phyloP scores from a whole-genome alignment of 2,113 vertebrate genomes.

The Syrmaticus mikado region DNA sequence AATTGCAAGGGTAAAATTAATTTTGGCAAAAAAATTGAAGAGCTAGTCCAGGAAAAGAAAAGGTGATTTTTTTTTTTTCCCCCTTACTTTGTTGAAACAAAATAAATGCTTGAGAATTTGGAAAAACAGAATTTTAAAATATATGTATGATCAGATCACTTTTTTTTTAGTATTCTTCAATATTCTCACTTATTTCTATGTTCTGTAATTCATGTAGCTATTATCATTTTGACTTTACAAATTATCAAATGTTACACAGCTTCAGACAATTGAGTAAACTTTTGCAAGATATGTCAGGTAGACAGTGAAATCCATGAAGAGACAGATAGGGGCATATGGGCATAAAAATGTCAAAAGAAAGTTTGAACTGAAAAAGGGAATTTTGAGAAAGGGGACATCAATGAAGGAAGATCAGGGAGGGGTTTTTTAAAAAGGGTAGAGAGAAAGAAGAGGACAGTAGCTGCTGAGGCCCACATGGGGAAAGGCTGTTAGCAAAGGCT shows the following conservation, averaged over 20 bases:
- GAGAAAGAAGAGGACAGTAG: not conserved
- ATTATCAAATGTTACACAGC: not conserved
- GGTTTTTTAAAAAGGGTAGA: not conserved
- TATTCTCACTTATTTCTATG: not conserved
- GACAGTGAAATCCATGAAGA: not conserved
- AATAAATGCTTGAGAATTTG: not conserved
- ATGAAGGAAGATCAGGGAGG: not conserved
- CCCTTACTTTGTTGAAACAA: not conserved
- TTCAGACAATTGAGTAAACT: not conserved
- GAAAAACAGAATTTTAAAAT: not conserved
- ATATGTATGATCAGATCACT: not conserved
- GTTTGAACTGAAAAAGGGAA: not conserved
- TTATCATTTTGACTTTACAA: not conserved
- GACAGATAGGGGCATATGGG: not conserved
- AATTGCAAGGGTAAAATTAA: not conserved
- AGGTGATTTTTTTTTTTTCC: not conserved
- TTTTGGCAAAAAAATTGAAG: not conserved
- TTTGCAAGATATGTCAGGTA: not conserved
- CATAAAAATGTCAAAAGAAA: not conserved
- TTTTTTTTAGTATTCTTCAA: not conserved
- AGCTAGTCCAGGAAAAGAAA: not conserved
- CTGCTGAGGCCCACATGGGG: not conserved
- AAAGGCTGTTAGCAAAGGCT: not conserved
- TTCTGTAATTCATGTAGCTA: not conserved
- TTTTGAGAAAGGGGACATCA: not conserved